Base-by-base conservation (phyloP, 2,113 vertebrate species). In the Abramis brama region DNA sequence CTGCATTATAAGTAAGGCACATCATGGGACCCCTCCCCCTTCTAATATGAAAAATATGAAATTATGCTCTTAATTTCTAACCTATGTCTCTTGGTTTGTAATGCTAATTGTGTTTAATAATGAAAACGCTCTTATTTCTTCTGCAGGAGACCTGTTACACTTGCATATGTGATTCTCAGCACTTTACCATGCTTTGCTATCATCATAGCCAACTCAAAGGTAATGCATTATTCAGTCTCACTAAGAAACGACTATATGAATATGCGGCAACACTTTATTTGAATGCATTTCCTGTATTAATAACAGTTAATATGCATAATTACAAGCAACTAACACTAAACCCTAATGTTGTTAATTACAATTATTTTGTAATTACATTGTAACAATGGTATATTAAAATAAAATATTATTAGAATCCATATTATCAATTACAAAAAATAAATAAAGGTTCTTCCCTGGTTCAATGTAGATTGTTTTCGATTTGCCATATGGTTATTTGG, bases 171-270 rank as follows among this genome's bases (percentile, higher is more conserved):
- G 17, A 2, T 94, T 30, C 90, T 96, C 86, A 94, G 93, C 30
- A 95, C 95, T 0, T 90, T 96, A 1, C 96, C 96, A 2, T 96
- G 95, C 92, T 95, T 96, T 89, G 92, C 92, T 77, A 93, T 96
- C 87, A 88, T 95, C 47, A 91, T 96, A 68, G 92, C 95, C 87
- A 90, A 92, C 88, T 95, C 95, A 7, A 94, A 96, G 96, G 96
- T 97, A 96, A 60, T 12, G 71, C n/a, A 50, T 66, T 36, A 1
- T 27, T 74, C 52, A 1, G 3, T 89, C 57, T 59, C 60, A 66
- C 3, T 47, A 39, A 36, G 21, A 84, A 74, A 6, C 2, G 19
- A 70, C 25, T 23, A 27, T 23, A 39, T 57, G 21, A 10, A 30
- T 25, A 9, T 7, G 17, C 12, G n/a, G 6, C 2, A 57, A 57